Base-by-base conservation (phyloP, 2,113 vertebrate genomes). In the Erpornis zantholeuca region DNA sequence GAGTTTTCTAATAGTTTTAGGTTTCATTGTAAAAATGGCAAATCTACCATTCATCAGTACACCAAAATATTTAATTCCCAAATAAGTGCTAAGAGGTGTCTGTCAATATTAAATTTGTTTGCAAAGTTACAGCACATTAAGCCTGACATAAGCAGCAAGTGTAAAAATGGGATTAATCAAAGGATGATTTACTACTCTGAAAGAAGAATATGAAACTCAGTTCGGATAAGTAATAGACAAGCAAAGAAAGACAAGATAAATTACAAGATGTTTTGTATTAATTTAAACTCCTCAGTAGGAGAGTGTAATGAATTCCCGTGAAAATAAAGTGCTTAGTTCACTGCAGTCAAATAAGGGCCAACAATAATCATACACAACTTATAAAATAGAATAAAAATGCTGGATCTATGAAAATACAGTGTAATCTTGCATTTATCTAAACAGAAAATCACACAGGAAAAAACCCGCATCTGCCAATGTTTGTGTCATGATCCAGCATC, bases 131-230 rank as follows among this genome's bases (percentile, higher is more conserved):
- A 33, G 49, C 77, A 56, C 33, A 8, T 94, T 94, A 88, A 86
- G 57, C 61, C n/a, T 96, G 90, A 88, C 77, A 83, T 60, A 83
- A 82, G 69, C 49, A 84, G 57, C 36, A 64, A 88, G 72, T 84
- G 73, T 70, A 84, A 86, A 93, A 95, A 90, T 90, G 64, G 59
- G 82, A 94, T 95, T 90, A 96, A 88, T 83, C 76, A 57, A 60
- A 91, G 64, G 38, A 45, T 78, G 64, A 63, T 83, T 93, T 94
- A 83, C 36, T 17, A 36, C 57, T 88, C 52, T 88, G 73, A 81
- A 70, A 92, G 50, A 88, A 64, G 63, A 57, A 57, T 88, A 76
- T 49, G 79, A 86, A 84, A 59, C 42, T 90, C 64, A 64, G 31
- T 64, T 68, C 68, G 76, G 38, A 3, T 86, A 83, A 92, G 44